phyloP scores from a whole-genome alignment of 2,797 vertebrate species.

The Hafferia zeledoni region DNA sequence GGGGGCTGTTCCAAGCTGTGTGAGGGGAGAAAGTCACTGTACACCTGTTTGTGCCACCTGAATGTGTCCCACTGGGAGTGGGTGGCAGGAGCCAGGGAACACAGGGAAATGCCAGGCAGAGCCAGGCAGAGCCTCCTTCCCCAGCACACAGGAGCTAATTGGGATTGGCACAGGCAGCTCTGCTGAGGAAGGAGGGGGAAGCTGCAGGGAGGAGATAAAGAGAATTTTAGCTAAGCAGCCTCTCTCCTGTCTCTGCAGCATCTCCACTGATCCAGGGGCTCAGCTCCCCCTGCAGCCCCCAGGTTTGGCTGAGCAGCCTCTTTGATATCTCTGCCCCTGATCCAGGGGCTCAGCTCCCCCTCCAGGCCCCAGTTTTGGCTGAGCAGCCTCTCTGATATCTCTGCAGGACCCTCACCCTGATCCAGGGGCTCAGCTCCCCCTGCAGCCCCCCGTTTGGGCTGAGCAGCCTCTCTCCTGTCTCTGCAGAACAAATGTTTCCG shows the following conservation, averaged over 20 bases:
- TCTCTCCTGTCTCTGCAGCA: too few species aligned
- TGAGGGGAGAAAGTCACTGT: not conserved
- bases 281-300: too few species aligned
- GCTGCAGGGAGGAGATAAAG: not conserved
- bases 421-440: too few species aligned
- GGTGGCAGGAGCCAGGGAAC: not conserved
- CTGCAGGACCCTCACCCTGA: too few species aligned
- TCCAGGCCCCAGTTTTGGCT: too few species aligned
- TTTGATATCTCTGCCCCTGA: too few species aligned
- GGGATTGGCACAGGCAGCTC: not conserved
- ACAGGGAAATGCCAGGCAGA: not conserved
- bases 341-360: too few species aligned
- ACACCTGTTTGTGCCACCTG: not conserved
- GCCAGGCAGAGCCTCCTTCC: not conserved
- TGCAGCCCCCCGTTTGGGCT: fast-evolving
- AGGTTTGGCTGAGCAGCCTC: not conserved
- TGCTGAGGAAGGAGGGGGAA: not conserved
- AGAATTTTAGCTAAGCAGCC: too few species aligned
- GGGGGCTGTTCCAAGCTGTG: not conserved
- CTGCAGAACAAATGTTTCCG: constrained; percentile 88
- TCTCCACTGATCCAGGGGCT: too few species aligned
- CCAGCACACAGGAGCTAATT: not conserved
- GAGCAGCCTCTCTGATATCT: too few species aligned
- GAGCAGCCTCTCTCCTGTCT: not conserved
- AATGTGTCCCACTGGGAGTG: not conserved